phyloP scores from a whole-genome alignment of 1,140 invertebrate genomes.

The Drosophila nannoptera region DNA sequence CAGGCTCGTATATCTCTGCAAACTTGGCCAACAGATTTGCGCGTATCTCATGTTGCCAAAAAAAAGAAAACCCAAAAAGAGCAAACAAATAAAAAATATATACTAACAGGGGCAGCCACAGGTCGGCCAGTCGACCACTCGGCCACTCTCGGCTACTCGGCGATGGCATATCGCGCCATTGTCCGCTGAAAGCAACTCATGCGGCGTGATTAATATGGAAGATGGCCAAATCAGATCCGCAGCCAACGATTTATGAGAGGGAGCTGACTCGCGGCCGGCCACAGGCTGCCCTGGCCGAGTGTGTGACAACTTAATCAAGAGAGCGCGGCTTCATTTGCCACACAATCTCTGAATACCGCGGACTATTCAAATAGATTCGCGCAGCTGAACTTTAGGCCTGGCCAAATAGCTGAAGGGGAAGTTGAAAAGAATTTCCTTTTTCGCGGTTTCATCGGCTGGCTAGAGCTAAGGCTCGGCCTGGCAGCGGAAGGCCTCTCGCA shows the following conservation, averaged over 20 bases:
- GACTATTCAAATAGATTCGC: background rate
- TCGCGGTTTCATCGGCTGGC: too few relatives aligned
- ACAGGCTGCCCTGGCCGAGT: background rate
- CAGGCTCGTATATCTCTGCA: conserved; percentile 44
- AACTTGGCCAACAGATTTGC: conserved; percentile 55
- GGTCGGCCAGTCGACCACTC: too few relatives aligned
- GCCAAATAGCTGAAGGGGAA: too few relatives aligned
- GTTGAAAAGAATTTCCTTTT: too few relatives aligned
- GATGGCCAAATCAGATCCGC: conserved; percentile 56
- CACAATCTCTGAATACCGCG: background rate
- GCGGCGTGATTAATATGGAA: conserved; percentile 72
- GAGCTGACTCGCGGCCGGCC: background rate
- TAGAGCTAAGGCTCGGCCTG: too few relatives aligned
- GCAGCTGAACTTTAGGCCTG: too few relatives aligned
- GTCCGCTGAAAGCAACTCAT: conserved; percentile 68
- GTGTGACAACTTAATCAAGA: conserved; percentile 61
- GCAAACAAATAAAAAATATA: conserved; percentile 1
- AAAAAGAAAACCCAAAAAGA: conserved; percentile 1
- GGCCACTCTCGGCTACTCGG: background rate
- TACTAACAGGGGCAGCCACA: conserved; percentile 32
- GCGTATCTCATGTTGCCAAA: conserved; percentile 29
- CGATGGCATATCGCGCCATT: conserved; percentile 62
- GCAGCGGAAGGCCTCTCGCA: too few relatives aligned
- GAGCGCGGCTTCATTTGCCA: background rate
- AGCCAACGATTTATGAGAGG: conserved; percentile 22